Base-by-base conservation (phyloP, 1,140 invertebrate species). In the Micrasema minimum region DNA sequence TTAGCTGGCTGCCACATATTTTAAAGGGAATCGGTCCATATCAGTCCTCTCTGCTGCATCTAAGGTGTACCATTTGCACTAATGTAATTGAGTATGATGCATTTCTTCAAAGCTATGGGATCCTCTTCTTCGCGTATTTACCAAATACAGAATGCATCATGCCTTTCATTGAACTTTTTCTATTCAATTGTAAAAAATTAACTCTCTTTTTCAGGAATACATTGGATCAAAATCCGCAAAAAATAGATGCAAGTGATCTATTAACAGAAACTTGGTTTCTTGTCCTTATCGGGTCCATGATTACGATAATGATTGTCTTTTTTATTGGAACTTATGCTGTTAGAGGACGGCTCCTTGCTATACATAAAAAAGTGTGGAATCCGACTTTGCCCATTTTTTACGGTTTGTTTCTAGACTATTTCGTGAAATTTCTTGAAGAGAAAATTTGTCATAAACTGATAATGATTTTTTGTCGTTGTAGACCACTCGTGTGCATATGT, bases 221-320 rank as follows among this genome's bases (percentile, higher is more conserved):
- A 10, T 11, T 71, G 31, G 62, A 71, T 35, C 59, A 71, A 68
- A 72, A 72, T 50, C 71, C 71, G 0, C 71, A 82, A 37, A 83
- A 82, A 77, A 80, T 86, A 69, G 82, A 83, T 20, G 80, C 82
- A 46, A 85, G 83, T 35, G 87, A 88, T 77, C 87, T 89, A 71
- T 82, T 89, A 66, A 86, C 87, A 64, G 88, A 92, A 81, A 89
- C 90, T 6, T 93, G 92, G 92, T 93, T 93, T 82, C 89, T 93
- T 77, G 88, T 90, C 35, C 84, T 92, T 35, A 85, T 93, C 45
- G 90, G 90, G 51, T 89, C 89, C 53, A 90, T 92, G 78, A 83
- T 93, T 18, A 87, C 90, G 75, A 86, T 93, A 20, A 89, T 92
- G 82, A 83, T 92, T 22, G 87, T 91, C 61, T 83, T 93, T 53